Conservation (phyloP, 2,797 vertebrate genomes). For the Gobio occitaniae region DNA sequence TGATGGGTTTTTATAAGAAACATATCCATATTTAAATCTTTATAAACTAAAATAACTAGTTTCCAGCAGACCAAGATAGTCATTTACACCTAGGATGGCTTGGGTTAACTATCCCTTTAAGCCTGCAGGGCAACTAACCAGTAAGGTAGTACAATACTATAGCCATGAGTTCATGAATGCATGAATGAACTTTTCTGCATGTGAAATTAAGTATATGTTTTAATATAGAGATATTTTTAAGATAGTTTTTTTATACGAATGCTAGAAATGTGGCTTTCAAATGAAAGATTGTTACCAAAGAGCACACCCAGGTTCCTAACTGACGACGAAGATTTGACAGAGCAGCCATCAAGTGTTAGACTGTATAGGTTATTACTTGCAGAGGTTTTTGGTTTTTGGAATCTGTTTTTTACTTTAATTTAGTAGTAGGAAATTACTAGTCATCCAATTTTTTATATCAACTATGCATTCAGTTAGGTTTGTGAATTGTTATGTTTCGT, state of each 20-base stretch:
- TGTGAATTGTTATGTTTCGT: background rate
- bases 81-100: too few species aligned
- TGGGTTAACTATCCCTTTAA: too few species aligned
- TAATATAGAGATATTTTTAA: background rate
- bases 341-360: background rate
- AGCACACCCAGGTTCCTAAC: background rate
- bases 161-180: background rate
- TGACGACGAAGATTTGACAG: background rate
- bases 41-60: too few species aligned
- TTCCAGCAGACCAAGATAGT: too few species aligned
- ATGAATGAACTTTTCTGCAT: background rate
- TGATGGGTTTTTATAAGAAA: too few species aligned
- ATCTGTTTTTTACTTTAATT: background rate
- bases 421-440: background rate
- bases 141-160: too few species aligned
- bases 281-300: background rate
- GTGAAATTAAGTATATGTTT: background rate
- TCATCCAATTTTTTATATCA: background rate
- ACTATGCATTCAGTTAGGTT: background rate
- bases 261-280: background rate
- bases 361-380: background rate
- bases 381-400: background rate
- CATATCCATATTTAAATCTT: too few species aligned
- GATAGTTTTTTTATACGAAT: too few species aligned
- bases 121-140: too few species aligned